A percentile compares a stretch with the other conserved stretches of the same genome.
These are phyloP conservation scores for Pomacea canaliculata DNA, from an alignment of 2,888 invertebrate genomes.

Conservation along the genomic window DNA sequence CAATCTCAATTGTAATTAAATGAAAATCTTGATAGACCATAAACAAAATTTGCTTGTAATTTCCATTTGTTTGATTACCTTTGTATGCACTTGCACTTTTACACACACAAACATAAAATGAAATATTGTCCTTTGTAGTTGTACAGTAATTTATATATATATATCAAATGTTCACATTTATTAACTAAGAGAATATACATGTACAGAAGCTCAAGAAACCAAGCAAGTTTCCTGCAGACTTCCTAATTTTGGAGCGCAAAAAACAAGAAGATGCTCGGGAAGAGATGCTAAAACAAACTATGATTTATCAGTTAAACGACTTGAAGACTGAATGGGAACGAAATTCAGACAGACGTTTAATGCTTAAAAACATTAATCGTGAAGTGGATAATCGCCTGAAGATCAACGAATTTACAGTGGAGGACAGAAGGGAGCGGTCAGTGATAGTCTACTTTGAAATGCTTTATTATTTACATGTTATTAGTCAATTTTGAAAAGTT, in stretches of 20 bases:
- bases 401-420: constrained; percentile 59
- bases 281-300: constrained; percentile 53
- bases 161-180: not conserved
- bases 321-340: constrained; percentile 67
- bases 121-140: no score
- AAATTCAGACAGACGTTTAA: constrained; percentile 62
- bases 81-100: not conserved
- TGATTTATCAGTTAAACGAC: constrained; percentile 59
- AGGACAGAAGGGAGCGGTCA: constrained; percentile 66
- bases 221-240: constrained; percentile 61
- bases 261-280: constrained; percentile 58
- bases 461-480: not conserved
- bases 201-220: constrained; percentile 62
- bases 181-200: not conserved
- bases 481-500: no score
- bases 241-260: constrained; percentile 61
- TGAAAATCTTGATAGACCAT: no score
- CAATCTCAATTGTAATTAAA: no score
- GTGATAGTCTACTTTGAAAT: not conserved
- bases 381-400: constrained; percentile 55
- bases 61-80: no score
- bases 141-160: no score
- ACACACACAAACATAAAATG: not conserved
- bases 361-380: constrained; percentile 58
- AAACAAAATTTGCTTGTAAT: no score